Evolutionary conservation across 1,140 invertebrate species (phyloP).

Genomic region (Octopus sinensis): DNA sequence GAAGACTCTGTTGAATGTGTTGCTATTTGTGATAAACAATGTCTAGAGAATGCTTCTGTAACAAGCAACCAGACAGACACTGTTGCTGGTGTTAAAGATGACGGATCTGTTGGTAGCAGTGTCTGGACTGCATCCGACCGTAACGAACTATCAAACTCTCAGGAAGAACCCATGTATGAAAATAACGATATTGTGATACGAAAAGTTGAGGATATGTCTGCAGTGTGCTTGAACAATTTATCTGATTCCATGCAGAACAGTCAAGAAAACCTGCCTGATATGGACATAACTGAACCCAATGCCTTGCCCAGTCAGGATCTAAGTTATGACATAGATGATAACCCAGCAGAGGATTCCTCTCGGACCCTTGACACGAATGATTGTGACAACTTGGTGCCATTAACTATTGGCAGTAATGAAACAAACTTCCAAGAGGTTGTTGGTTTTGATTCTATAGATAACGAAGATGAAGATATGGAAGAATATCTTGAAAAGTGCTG

Average conservation of each 20-base stretch:
- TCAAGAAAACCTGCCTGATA: too few relatives aligned
- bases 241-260: not conserved
- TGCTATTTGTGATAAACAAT: not conserved
- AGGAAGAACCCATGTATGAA: slow-evolving; percentile 10
- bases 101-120: not conserved
- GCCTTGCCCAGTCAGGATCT: too few relatives aligned
- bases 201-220: not conserved
- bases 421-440: slow-evolving; percentile 17
- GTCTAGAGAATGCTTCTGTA: not conserved
- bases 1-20: not conserved
- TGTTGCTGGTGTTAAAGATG: not conserved
- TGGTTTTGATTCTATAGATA: slow-evolving; percentile 29
- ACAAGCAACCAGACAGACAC: not conserved
- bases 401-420: too few relatives aligned
- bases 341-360: too few relatives aligned
- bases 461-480: slow-evolving; percentile 34
- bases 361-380: too few relatives aligned
- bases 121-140: not conserved
- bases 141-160: not conserved
- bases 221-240: not conserved
- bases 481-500: slow-evolving; percentile 30
- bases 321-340: too few relatives aligned
- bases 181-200: not conserved
- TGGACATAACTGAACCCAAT: too few relatives aligned
- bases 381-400: too few relatives aligned